phyloP scores from a whole-genome alignment of 2,888 invertebrate species.

The Barypeithes pellucidus region DNA sequence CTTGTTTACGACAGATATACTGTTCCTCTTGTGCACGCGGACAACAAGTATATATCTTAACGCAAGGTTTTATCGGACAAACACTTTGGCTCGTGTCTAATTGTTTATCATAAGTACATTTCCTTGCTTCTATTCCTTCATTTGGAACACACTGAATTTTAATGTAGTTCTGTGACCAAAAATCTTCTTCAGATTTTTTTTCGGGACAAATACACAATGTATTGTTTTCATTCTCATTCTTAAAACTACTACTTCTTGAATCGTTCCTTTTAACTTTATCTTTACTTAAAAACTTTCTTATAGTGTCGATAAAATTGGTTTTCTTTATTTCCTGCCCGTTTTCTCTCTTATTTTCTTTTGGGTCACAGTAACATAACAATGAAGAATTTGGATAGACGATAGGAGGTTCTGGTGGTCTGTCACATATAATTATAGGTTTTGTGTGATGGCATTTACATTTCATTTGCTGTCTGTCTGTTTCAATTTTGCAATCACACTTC shows the following conservation, averaged over 20 bases:
- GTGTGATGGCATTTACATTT: constrained; percentile 31
- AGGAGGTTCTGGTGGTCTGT: constrained; percentile 39
- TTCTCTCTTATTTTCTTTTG: not conserved
- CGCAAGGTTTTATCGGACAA: not conserved
- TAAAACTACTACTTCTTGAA: not conserved
- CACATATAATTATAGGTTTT: constrained; percentile 43
- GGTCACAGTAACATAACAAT: not conserved
- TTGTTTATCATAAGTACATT: not conserved
- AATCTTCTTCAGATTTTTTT: not conserved
- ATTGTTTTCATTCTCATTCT: not conserved
- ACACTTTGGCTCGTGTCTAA: no score
- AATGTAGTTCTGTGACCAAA: not conserved
- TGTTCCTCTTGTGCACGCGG: not conserved
- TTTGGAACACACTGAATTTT: not conserved
- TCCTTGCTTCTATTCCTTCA: not conserved
- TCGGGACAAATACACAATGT: constrained; percentile 3
- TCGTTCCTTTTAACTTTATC: not conserved
- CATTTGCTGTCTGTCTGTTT: not conserved
- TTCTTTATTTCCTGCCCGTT: not conserved
- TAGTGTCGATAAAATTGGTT: constrained; percentile 12
- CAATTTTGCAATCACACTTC: constrained; percentile 32
- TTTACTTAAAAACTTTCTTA: constrained; percentile 2
- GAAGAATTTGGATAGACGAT: constrained; percentile 33
- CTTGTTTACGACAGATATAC: not conserved
- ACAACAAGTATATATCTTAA: not conserved